phyloP scores from a whole-genome alignment of 2,113 vertebrate genomes.

The Odontophorus gujanensis region DNA sequence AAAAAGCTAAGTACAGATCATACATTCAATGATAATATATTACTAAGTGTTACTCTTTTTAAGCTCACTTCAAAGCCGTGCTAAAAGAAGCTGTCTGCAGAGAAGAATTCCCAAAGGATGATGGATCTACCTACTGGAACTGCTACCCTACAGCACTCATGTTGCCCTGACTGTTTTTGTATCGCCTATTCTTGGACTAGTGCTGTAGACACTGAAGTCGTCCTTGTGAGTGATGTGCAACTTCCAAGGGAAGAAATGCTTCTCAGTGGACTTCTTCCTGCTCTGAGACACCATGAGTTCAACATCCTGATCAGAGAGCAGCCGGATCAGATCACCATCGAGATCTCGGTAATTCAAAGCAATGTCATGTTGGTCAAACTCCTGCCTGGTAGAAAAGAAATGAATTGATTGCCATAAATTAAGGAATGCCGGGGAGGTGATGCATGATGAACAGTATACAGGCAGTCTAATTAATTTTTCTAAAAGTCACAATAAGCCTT shows the following conservation, averaged over 20 bases:
- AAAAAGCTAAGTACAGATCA: neutral
- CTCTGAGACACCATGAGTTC: conserved; percentile 85
- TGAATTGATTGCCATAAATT: neutral
- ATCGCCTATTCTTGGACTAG: conserved; percentile 39
- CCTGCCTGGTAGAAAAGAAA: conserved; percentile 74
- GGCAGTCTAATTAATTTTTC: neutral
- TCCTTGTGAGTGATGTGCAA: conserved; percentile 84
- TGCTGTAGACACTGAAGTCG: conserved; percentile 85
- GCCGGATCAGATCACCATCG: conserved; percentile 88
- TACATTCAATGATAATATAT: neutral
- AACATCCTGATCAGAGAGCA: conserved; percentile 88
- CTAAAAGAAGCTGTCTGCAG: neutral
- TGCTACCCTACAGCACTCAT: neutral
- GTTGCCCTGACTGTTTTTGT: neutral
- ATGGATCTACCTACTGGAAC: neutral
- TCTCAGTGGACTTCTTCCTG: conserved; percentile 76
- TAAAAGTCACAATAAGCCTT: neutral
- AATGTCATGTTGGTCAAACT: conserved; percentile 85
- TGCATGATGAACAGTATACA: neutral
- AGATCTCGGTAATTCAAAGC: conserved; percentile 89
- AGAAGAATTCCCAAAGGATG: neutral
- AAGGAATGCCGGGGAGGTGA: neutral
- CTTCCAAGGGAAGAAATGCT: conserved; percentile 89
- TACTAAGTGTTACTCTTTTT: neutral
- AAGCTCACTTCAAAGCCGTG: neutral